Conservation (phyloP, 2,888 invertebrate genomes). For the Eristalis pertinax region DNA sequence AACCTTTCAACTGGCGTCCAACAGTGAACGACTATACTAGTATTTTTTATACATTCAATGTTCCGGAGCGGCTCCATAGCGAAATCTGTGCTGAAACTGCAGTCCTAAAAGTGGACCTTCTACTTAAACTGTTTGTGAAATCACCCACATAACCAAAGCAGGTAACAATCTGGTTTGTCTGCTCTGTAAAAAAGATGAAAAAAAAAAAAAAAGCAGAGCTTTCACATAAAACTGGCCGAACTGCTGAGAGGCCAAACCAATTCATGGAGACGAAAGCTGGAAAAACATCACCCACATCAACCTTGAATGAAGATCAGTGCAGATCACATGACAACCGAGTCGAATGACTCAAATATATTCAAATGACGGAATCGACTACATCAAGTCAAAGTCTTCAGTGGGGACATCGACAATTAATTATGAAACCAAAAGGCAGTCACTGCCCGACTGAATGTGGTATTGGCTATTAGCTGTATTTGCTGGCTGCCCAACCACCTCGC, state of each 20-base stretch:
- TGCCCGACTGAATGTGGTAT: background rate
- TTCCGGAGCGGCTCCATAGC: too few species aligned
- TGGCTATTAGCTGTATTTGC: background rate
- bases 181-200: background rate
- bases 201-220: too few species aligned
- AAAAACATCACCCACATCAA: background rate
- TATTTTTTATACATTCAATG: too few species aligned
- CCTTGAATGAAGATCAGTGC: background rate
- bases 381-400: background rate
- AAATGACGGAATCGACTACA: background rate
- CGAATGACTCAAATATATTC: background rate
- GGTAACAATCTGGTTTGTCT: background rate
- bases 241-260: background rate
- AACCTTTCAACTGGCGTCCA: too few species aligned
- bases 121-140: background rate
- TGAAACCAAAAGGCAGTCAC: background rate
- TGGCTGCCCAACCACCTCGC: background rate
- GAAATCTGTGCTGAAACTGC: too few species aligned
- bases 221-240: too few species aligned
- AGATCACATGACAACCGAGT: background rate
- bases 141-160: background rate
- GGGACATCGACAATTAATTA: background rate
- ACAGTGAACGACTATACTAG: too few species aligned
- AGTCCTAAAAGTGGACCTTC: background rate
- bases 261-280: background rate